Conservation (phyloP, 2,797 vertebrate genomes). For the Iguana delicatissima region DNA sequence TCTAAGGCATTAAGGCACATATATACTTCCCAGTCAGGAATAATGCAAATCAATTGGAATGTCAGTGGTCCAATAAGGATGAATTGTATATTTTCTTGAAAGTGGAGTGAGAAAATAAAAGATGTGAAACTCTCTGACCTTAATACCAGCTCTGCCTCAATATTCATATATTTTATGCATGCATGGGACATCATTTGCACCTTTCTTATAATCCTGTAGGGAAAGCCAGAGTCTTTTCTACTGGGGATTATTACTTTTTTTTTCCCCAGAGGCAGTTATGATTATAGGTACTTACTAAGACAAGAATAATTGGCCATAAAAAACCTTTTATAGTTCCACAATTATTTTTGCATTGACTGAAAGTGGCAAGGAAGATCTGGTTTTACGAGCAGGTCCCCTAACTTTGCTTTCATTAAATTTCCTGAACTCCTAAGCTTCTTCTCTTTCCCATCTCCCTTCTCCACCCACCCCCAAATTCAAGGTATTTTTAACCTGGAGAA, state of each 20-base stretch:
- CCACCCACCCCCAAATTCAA: conserved; percentile 18
- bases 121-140: conserved; percentile 78
- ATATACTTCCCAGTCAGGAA: conserved; percentile 74
- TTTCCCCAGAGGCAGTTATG: conserved; percentile 74
- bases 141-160: conserved; percentile 78
- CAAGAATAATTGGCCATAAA: conserved; percentile 88
- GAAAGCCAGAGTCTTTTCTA: conserved; percentile 77
- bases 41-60: conserved; percentile 82
- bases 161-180: conserved; percentile 84
- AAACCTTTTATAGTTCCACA: conserved; percentile 85
- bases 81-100: conserved; percentile 71
- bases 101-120: conserved; percentile 60
- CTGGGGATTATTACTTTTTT: conserved; percentile 79
- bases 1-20: conserved; percentile 73
- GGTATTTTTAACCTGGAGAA: conserved; percentile 73
- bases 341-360: conserved; percentile 89
- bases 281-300: conserved; percentile 85
- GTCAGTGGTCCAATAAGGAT: conserved; percentile 78
- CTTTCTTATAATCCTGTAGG: conserved; percentile 80
- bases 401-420: conserved; percentile 80
- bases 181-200: conserved; percentile 77
- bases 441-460: neutral
- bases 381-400: conserved; percentile 80
- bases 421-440: conserved; percentile 44
- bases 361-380: conserved; percentile 80